Evolutionary conservation across 37 sponge, comb jelly and placozoan species (phyloP), one percentile per base, ranked within the genome.

Genomic region (Bolinopsis microptera): DNA sequence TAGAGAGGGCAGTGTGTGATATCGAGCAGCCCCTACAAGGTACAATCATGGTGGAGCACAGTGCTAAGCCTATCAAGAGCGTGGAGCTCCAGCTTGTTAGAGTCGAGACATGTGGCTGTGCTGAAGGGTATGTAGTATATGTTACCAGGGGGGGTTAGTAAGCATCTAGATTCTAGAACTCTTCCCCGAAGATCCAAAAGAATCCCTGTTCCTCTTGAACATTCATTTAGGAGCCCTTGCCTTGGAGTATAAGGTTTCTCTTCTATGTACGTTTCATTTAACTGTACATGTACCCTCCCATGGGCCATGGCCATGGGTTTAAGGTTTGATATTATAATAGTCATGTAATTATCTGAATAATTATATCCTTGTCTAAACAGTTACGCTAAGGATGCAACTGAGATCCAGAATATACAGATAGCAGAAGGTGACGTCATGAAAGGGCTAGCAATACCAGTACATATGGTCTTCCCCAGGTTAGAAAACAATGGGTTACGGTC

Each of bases 91-190:
- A 98, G 92, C 95, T 98, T 1, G 97, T 98, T 32, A 92, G 99
- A 1, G 99, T 98, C 16, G 99, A 98, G 68, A 98, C 99, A 0
- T 98, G 99, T 69, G 99, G 99, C 0, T 98, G 99, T 96, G 99
- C 99, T 93, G 99, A 98, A 76, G 99, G 99, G 0, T 92, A 67
- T 3, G 92, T 23, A 83, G n/a, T 24, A 67, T 67, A 67, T 21
- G 13, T 13, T 67, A 67, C 13, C 68, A 22, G 21, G 18, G 21
- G 21, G n/a, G n/a, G n/a, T n/a, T n/a, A n/a, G n/a, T n/a, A n/a
- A n/a, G n/a, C n/a, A n/a, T n/a, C n/a, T n/a, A n/a, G n/a, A n/a
- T n/a, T n/a, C n/a, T n/a, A n/a, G n/a, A n/a, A n/a, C n/a, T n/a
- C n/a, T n/a, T n/a, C n/a, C n/a, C n/a, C n/a, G n/a, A n/a, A n/a